Evolutionary conservation across 2,113 vertebrate species (phyloP), one percentile per base, ranked within the genome.

Genomic region (Urocolius indicus): DNA sequence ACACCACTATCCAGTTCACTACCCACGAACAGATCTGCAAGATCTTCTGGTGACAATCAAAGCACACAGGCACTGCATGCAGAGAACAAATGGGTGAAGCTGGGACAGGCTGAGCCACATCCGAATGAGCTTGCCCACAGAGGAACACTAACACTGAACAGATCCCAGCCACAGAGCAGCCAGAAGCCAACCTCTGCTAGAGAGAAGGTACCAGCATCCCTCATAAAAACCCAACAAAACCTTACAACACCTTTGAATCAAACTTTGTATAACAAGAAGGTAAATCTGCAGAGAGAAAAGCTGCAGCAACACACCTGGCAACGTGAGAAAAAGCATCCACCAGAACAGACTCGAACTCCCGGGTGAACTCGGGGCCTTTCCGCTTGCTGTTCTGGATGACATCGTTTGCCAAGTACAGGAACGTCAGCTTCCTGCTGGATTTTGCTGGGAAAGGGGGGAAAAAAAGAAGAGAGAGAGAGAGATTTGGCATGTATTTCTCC

Each of bases 361-460:
- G 98, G 13, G 99, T 98, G 93, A 99, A 99, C 94, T 99, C 99
- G 2, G 99, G 99, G 43, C 99, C 99, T 98, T 99, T 99, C 94
- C 99, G 99, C 96, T 99, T 99, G 96, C 99, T 99, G 98, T 99
- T 99, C 97, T 99, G 99, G 94, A 99, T 99, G 79, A 99, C 99
- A 95, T 99, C 99, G 3, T 99, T 99, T 29, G 99, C 99, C 86
- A 99, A 98, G 94, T 99, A 99, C 2, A 99, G 98, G 97, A 99
- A 99, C 16, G 99, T 99, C 94, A 99, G 97, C 59, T 99, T 99
- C 96, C 99, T 98, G 96, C 96, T 99, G 26, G 98, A 98, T 97
- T 99, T 99, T 65, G 99, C 99, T 99, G 95, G 75, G 55, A 94
- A 94, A 97, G 16, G 49, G 10, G 11, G 20, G 38, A 2, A 73